Evolutionary conservation across 2,888 invertebrate species (phyloP), one percentile per base, ranked within the genome.

Genomic region (Drosophila anomelani): DNA sequence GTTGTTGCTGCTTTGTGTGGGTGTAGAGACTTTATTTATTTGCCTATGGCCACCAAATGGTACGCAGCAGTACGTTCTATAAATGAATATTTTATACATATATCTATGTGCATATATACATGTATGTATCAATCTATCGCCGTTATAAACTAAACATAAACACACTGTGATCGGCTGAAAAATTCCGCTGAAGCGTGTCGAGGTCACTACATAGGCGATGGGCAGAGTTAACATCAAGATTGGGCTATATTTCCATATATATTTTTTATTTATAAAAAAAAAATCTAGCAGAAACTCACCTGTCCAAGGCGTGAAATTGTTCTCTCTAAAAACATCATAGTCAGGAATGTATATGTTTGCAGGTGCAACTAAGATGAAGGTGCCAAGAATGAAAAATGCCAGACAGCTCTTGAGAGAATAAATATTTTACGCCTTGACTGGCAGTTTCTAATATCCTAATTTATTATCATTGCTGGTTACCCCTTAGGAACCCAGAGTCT

Each of bases 101-200:
- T 54, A 61, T 59, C n/a, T 38, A 53, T 29, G 38, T 66, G 2
- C 10, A 34, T 32, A 10, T 36, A 15, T 36, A 36, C 5, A 36
- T 46, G 59, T 43, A 53, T 29, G 38, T 62, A 58, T 46, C 64
- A 55, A 49, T 66, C 26, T 55, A 47, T 58, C 53, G 66, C 46
- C 55, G 59, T 51, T 49, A 66, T 56, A 80, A 80, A 29, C 47
- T 20, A 68, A 68, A 76, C 71, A 77, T 77, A 85, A 81, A 77
- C 77, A 85, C 70, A 17, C 56, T 38, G 58, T 75, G 66, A 41
- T 46, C 47, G 15, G 20, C 12, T 74, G 78, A 82, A 59, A 78
- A 76, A 83, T 85, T 86, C 88, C 80, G 76, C 62, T 64, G 58
- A 75, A 69, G 71, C 78, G 55, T 72, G 79, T 76, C 81, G 85